Base-by-base conservation (phyloP, 2,888 invertebrate genomes). In the Diloba caeruleocephala region DNA sequence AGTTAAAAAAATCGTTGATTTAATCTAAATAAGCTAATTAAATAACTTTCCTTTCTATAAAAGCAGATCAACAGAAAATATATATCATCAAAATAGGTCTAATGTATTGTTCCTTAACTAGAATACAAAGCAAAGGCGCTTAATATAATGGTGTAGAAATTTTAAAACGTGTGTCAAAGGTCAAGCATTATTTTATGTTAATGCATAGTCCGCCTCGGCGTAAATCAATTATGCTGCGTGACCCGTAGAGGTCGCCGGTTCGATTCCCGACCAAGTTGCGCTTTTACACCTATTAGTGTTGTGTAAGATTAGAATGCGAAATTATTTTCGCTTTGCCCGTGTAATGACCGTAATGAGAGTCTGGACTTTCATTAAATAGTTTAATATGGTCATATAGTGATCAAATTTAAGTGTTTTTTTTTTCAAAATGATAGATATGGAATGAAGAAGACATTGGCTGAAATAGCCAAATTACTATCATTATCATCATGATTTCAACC, bases 111-210 rank as follows among this genome's bases (percentile, higher is more conserved):
- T 58, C 39, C 39, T 29, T 46, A 64, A 64, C 42, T 32, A 33
- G 17, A 42, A 33, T 21, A 46, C 51, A 58, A 61, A 72, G 77
- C 78, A 81, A 79, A 76, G 66, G 68, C 56, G 60, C 75, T 61
- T 65, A 66, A 68, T 81, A 78, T 56, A 80, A 71, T 84, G 83
- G 85, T 68, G 78, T 78, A 79, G 85, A 88, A 88, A 88, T 79
- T 91, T 91, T 90, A 88, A 91, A 89, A 90, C 81, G 72, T 41
- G 78, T 77, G 91, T 88, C 90, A 88, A 58, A 83, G 92, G 91
- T 91, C 87, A 92, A 92, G 85, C 90, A 87, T 89, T 92, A 92
- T 89, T 92, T 90, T 90, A 92, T 92, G 92, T 90, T 92, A 92
- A 92, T 92, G 92, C 78, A 87, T 81, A 82, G 88, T 79, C 79